phyloP scores from a whole-genome alignment of 2,797 vertebrate genomes.

The Darevskia mixta region DNA sequence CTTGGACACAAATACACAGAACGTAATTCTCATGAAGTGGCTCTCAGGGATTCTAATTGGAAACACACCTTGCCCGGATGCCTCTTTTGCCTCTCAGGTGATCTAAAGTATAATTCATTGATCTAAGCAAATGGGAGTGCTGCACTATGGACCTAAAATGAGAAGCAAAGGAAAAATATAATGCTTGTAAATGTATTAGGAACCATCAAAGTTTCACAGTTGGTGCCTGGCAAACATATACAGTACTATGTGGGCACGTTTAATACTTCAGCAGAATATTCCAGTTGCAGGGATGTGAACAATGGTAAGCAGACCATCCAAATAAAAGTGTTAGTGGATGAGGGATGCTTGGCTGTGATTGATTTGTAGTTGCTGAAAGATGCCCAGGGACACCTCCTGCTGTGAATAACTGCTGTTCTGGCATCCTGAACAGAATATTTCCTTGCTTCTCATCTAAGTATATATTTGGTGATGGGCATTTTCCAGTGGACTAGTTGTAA shows the following conservation, averaged over 20 bases:
- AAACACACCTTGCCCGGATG: not conserved
- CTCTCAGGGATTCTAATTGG: conserved; percentile 1
- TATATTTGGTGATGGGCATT: not conserved
- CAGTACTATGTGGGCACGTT: not conserved
- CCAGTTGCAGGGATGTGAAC: not conserved
- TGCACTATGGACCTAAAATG: not conserved
- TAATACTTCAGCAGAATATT: not conserved
- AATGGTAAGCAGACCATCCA: not conserved
- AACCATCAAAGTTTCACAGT: fast-evolving
- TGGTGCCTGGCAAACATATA: not conserved
- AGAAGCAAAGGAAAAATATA: conserved; percentile 5
- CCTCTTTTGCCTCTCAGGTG: not conserved
- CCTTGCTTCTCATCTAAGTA: not conserved
- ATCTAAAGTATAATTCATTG: not conserved
- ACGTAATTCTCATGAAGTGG: not conserved
- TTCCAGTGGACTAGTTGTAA: not conserved
- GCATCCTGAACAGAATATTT: not conserved
- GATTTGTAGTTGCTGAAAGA: not conserved
- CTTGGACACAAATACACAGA: not conserved
- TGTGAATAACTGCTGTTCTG: not conserved
- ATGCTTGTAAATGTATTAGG: conserved; percentile 12
- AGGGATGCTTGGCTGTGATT: not conserved
- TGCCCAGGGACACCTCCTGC: not conserved
- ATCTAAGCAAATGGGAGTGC: not conserved
- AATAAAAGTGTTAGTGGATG: not conserved